A percentile compares a stretch with the other conserved stretches of the same genome.
These are phyloP conservation scores for Cremastinae sp. DNA, from an alignment of 2,888 invertebrate species.

Conservation along the genomic window DNA sequence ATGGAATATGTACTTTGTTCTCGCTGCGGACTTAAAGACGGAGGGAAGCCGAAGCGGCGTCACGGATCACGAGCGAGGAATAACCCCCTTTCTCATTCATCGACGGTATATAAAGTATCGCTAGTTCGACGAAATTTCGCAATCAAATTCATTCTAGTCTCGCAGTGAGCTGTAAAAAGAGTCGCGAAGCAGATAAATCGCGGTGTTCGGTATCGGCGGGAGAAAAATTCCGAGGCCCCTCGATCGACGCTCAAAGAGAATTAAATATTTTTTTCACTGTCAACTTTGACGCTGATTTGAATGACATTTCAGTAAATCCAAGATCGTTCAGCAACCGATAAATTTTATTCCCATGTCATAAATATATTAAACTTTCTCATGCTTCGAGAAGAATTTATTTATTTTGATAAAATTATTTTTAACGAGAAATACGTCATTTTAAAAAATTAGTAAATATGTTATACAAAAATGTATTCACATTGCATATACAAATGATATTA, in stretches of 20 bases:
- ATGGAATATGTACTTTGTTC: too few relatives aligned
- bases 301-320: neutral
- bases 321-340: neutral
- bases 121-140: constrained; percentile 39
- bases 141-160: constrained; percentile 39
- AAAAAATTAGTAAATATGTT: too few relatives aligned
- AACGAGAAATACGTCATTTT: too few relatives aligned
- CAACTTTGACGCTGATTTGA: neutral
- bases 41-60: constrained; percentile 37
- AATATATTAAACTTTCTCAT: neutral
- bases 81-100: constrained; percentile 47
- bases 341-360: neutral
- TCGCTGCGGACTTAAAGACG: constrained; percentile 1
- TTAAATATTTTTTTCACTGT: too few relatives aligned
- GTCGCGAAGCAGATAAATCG: neutral
- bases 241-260: too few relatives aligned
- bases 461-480: neutral
- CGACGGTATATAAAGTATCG: constrained; percentile 42
- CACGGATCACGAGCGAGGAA: constrained; percentile 54
- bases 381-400: constrained; percentile 9
- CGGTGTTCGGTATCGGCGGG: neutral
- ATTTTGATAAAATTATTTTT: neutral
- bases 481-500: neutral
- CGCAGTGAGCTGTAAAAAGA: constrained; percentile 10
- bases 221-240: neutral